Evolutionary conservation across 2,113 vertebrate genomes (phyloP).

Genomic region (Plecotus auritus): DNA sequence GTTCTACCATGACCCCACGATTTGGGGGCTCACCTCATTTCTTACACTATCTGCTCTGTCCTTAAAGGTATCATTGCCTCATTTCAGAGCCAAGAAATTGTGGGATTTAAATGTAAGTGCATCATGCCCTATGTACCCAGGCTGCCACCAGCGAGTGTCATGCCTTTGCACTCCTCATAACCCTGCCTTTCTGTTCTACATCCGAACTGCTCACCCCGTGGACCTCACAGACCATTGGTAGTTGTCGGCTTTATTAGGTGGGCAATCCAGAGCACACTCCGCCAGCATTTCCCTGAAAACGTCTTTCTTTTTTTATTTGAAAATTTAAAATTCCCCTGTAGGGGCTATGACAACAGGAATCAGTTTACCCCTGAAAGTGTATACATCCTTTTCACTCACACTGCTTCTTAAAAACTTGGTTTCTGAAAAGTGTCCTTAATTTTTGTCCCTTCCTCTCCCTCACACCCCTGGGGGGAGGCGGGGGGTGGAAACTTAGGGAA

Average conservation of each 20-base stretch:
- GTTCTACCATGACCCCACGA: too few relatives aligned
- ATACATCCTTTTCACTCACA: neutral
- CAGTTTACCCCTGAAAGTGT: slow-evolving; percentile 27
- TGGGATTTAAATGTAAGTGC: slow-evolving; percentile 2
- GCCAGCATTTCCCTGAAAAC: neutral
- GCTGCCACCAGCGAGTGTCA: neutral
- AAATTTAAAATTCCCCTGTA: slow-evolving; percentile 5
- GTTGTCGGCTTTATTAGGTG: neutral
- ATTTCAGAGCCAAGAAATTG: slow-evolving; percentile 30
- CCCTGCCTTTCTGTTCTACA: neutral
- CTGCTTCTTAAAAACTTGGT: slow-evolving; percentile 30
- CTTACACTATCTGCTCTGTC: neutral
- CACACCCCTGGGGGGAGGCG: neutral
- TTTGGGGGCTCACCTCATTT: too few relatives aligned
- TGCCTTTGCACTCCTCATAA: neutral
- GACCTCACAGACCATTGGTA: neutral
- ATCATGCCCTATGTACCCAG: neutral
- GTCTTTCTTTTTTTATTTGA: neutral
- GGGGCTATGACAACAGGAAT: neutral
- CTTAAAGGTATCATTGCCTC: slow-evolving; percentile 29
- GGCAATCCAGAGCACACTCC: neutral
- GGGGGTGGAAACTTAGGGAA: slow-evolving; percentile 30
- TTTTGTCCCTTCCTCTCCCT: slow-evolving; percentile 23
- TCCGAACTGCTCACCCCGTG: neutral
- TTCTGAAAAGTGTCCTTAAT: slow-evolving; percentile 32